Evolutionary conservation across 2,113 vertebrate genomes (phyloP), one percentile per base, ranked within the genome.

Genomic region (Crotalus viridis): DNA sequence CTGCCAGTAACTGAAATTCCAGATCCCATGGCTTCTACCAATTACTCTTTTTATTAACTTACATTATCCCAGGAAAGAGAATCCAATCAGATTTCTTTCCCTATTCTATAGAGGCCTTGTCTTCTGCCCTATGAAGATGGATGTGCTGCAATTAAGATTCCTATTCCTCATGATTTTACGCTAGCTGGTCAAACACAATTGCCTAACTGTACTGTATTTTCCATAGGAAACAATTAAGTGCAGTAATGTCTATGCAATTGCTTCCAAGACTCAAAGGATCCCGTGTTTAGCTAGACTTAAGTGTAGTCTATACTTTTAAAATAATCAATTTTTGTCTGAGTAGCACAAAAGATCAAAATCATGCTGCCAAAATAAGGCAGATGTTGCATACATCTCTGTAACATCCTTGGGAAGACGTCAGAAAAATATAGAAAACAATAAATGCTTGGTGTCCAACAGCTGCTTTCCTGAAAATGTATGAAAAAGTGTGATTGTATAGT

Each of bases 1-100:
- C 91, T 93, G 95, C 93, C 93, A 93, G 51, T 95, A 85, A 89
- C 87, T 3, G 46, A 94, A 96, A 95, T 94, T 54, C 93, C 92
- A 90, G 88, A 91, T 93, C 93, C 85, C 94, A 95, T 90, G 74
- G 88, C 90, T 91, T 96, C 94, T 61, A 57, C 95, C 95, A 95
- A 94, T 89, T 51, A 96, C 94, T 95, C 56, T 33, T 26, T 51
- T 61, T 28, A 46, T 22, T 48, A 88, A 86, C 56, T 97, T 95
- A 94, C 93, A 96, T 28, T 17, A 39, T 26, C 3, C 2, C 22
- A 43, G 74, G 21, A n/a, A 94, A 95, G 95, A 88, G 94, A 95
- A 91, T 96, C 96, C 93, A 93, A 95, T 97, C 95, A 93, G 89
- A 96, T 96, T 94, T 95, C 91, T 96, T 19, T 64, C 87, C 92